Conservation (phyloP, 2,113 vertebrate genomes). For the Cromileptes altivelis region DNA sequence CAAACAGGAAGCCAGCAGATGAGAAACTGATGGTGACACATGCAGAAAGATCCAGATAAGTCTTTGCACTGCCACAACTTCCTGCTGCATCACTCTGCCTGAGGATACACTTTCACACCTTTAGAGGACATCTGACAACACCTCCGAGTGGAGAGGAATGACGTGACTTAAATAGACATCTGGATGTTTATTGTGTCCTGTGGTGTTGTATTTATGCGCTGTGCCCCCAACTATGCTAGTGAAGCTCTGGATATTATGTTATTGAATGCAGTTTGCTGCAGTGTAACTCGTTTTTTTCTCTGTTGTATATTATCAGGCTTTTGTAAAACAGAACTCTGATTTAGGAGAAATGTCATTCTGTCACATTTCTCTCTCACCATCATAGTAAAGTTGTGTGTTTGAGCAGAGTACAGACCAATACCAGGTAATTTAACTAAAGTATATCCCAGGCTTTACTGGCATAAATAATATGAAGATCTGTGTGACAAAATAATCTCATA, state of each 20-base stretch:
- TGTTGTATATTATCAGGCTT: neutral
- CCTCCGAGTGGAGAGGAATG: constrained; percentile 36
- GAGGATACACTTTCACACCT: constrained; percentile 68
- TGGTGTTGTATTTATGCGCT: constrained; percentile 33
- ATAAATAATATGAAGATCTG: neutral
- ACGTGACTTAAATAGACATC: constrained; percentile 50
- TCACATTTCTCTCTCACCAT: neutral
- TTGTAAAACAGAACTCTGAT: neutral
- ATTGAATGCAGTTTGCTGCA: neutral
- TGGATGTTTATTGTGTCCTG: constrained; percentile 33
- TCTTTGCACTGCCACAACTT: constrained; percentile 38
- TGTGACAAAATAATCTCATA: neutral
- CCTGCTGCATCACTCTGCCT: constrained; percentile 59
- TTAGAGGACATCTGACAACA: constrained; percentile 72
- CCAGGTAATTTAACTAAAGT: neutral
- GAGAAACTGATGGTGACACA: constrained; percentile 31
- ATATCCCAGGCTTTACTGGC: neutral
- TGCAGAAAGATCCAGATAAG: constrained; percentile 40
- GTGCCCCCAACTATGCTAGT: neutral
- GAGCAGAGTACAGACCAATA: neutral
- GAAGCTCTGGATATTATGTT: neutral
- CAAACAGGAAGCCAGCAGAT: constrained; percentile 47
- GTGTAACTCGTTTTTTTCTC: neutral
- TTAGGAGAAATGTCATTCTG: neutral
- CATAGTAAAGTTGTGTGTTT: neutral